Evolutionary conservation across 1,140 invertebrate species (phyloP), one percentile per base, ranked within the genome.

Genomic region (Lordiphosa collinella): DNA sequence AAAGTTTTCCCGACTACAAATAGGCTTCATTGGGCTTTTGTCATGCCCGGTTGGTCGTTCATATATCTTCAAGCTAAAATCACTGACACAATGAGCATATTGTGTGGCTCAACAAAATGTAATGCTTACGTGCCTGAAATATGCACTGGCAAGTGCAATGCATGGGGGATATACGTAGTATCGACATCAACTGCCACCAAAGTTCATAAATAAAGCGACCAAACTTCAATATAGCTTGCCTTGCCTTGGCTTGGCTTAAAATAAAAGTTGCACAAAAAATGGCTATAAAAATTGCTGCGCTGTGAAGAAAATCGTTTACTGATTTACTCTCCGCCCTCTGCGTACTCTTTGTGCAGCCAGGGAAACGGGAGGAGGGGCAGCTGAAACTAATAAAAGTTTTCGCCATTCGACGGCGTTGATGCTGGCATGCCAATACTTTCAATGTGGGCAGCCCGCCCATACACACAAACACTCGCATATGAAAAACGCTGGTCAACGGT

Each of bases 111-210:
- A 60, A 51, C 52, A 63, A 60, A 75, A 75, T 75, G 36, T 69
- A 75, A 75, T 65, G 71, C 71, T 70, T 69, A 75, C 71, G 71
- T 75, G 71, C 72, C 71, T 75, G 59, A 74, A 55, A 59, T 75
- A 57, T 75, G 41, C 49, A 53, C 40, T 31, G 9, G 63, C 48
- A 53, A 61, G 53, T 68, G 70, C 63, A 48, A 36, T 52, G 48
- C 25, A 53, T 73, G 63, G 54, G 41, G 46, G 34, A 57, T 67
- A 63, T 58, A 54, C 46, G 63, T 34, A 54, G 53, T 32, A 73
- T 67, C 68, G 61, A 29, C 58, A 47, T 53, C 50, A 50, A 46
- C 44, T 37, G 34, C 50, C 50, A 43, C 60, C 59, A 75, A 63
- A 64, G 71, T 64, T 75, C 71, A 75, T 75, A 75, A 70, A 70